A percentile compares a stretch with the other conserved stretches of the same genome.
These are phyloP conservation scores for Eucidaris tribuloides DNA, from an alignment of 35 echinoderm and acorn worm species.

Conservation along the genomic window DNA sequence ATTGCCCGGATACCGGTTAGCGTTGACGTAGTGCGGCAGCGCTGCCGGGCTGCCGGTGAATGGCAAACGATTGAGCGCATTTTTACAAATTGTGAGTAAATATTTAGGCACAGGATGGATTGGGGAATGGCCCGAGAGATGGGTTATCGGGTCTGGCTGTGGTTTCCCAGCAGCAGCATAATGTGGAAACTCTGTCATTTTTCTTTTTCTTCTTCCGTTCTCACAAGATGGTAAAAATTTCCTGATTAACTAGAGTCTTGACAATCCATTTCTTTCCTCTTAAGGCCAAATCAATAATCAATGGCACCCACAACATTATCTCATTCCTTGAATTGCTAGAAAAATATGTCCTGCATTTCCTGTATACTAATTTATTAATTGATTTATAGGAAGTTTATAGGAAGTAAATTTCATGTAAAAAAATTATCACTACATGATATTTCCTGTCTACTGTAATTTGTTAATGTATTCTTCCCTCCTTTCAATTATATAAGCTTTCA, in stretches of 20 bases:
- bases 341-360: too few relatives aligned
- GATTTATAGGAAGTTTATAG: too few relatives aligned
- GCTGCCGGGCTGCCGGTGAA: conserved; percentile 23
- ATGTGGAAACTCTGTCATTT: too few relatives aligned
- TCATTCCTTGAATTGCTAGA: too few relatives aligned
- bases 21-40: conserved; percentile 12
- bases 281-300: not conserved
- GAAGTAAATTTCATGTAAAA: too few relatives aligned
- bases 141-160: not conserved
- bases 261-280: not conserved
- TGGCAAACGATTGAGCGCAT: conserved; percentile 5
- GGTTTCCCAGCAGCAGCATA: not conserved
- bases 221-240: not conserved
- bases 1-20: conserved; percentile 19
- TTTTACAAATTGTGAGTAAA: conserved; percentile 14
- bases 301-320: too few relatives aligned
- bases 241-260: not conserved
- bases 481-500: too few relatives aligned
- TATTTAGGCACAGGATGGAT: conserved; percentile 25
- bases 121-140: not conserved
- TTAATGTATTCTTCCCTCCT: too few relatives aligned
- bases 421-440: too few relatives aligned
- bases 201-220: not conserved
- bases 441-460: too few relatives aligned
- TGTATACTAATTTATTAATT: too few relatives aligned